Percentiles rank a stretch among this genome's conserved stretches.
phyloP scores from a whole-genome alignment of 2,113 vertebrate genomes.

The Labeo rohita region DNA sequence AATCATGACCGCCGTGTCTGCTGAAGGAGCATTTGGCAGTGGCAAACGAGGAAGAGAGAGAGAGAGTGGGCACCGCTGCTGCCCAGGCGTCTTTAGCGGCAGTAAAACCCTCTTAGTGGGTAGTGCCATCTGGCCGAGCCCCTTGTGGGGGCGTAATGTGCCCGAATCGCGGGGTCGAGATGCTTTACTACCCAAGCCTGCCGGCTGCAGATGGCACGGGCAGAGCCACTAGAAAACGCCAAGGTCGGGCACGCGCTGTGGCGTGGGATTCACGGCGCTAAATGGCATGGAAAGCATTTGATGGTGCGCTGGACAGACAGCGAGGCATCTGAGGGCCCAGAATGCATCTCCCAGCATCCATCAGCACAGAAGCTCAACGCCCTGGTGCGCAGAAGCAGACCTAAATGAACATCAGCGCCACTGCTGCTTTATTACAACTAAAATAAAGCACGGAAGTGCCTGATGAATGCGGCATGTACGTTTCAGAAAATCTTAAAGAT shows the following conservation, averaged over 20 bases:
- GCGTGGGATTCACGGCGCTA: conserved; percentile 65
- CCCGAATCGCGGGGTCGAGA: conserved; percentile 75
- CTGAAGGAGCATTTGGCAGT: conserved; percentile 53
- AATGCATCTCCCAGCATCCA: conserved; percentile 37
- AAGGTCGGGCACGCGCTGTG: conserved; percentile 72
- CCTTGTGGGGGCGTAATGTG: conserved; percentile 71
- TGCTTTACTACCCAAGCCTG: conserved; percentile 82
- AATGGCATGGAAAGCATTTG: conserved; percentile 66
- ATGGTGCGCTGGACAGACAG: conserved; percentile 50
- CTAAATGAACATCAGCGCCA: neutral
- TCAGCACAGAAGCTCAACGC: conserved; percentile 17
- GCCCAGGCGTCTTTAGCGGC: conserved; percentile 75
- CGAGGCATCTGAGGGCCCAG: conserved; percentile 32
- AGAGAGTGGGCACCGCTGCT: conserved; percentile 62
- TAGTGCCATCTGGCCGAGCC: conserved; percentile 77
- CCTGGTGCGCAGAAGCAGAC: neutral
- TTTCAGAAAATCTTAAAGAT: conserved; percentile 3
- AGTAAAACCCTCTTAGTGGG: conserved; percentile 78
- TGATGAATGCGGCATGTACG: neutral
- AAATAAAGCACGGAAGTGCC: neutral
- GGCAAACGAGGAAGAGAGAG: conserved; percentile 37
- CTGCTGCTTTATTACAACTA: conserved; percentile 19
- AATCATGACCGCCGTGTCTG: conserved; percentile 67
- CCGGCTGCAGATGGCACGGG: conserved; percentile 77
- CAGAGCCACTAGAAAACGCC: conserved; percentile 71